These are phyloP conservation scores for Lycia hirtaria DNA, from an alignment of 2,888 invertebrate species.

Conservation along the genomic window DNA sequence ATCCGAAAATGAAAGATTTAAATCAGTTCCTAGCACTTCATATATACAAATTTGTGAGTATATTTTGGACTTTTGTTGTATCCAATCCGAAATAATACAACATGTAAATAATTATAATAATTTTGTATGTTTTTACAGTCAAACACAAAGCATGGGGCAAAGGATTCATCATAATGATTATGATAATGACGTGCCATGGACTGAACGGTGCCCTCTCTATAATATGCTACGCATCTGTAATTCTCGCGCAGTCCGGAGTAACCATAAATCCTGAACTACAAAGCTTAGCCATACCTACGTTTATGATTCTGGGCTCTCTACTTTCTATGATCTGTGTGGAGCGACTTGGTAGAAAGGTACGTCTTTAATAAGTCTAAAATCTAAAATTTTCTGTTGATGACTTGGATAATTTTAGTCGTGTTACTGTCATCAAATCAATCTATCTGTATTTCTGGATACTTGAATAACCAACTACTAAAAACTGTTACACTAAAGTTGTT, in stretches of 20 bases:
- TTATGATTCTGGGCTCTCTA: slow-evolving; percentile 52
- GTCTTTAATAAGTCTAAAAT: background rate
- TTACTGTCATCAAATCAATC: no score
- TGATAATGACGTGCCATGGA: slow-evolving; percentile 44
- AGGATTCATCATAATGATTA: slow-evolving; percentile 47
- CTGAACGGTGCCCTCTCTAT: slow-evolving; percentile 53
- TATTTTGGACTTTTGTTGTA: no score
- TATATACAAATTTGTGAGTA: slow-evolving; percentile 61
- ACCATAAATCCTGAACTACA: slow-evolving; percentile 52
- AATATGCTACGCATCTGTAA: slow-evolving; percentile 51
- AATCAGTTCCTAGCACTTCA: slow-evolving; percentile 58
- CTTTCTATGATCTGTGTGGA: slow-evolving; percentile 49
- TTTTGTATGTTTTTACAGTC: slow-evolving; percentile 53
- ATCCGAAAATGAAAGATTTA: slow-evolving; percentile 57
- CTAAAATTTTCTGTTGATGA: background rate
- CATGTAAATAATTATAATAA: no score
- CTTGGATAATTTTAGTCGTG: background rate
- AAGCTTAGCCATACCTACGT: slow-evolving; percentile 52
- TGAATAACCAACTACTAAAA: no score
- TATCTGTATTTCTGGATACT: no score
- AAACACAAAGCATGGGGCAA: slow-evolving; percentile 56
- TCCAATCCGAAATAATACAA: no score
- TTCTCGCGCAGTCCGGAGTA: slow-evolving; percentile 50
- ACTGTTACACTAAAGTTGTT: no score
- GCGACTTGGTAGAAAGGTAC: slow-evolving; percentile 51